Evolutionary conservation across 2,797 vertebrate genomes (phyloP).

Genomic region (Brachymystax lenok): DNA sequence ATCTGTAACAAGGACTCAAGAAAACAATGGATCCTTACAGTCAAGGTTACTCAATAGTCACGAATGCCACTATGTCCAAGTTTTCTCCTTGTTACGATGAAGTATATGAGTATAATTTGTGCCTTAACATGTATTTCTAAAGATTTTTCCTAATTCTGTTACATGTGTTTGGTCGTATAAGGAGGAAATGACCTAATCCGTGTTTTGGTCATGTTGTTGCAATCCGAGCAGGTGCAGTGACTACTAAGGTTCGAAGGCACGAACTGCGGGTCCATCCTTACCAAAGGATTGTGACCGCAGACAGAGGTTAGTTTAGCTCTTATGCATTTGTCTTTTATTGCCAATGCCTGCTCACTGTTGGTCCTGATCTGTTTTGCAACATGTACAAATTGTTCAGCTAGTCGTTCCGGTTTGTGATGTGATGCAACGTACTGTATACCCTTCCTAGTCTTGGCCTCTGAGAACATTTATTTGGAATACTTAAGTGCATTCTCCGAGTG

Average conservation of each 20-base stretch:
- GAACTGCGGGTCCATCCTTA: constrained; percentile 94
- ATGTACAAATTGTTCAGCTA: constrained; percentile 40
- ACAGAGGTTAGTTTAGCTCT: constrained; percentile 93
- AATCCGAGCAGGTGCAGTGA: constrained; percentile 94
- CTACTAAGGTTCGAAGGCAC: constrained; percentile 91
- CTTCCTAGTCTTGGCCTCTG: neutral
- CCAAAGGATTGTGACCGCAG: constrained; percentile 92
- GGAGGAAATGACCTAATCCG: constrained; percentile 67
- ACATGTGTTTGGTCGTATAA: constrained; percentile 55
- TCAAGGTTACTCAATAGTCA: constrained; percentile 76
- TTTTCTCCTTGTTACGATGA: constrained; percentile 73
- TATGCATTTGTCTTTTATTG: constrained; percentile 81
- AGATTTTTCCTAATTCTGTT: constrained; percentile 58
- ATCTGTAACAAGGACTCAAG: constrained; percentile 77
- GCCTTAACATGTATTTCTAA: constrained; percentile 83
- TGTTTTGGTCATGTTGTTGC: constrained; percentile 87
- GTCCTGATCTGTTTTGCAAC: constrained; percentile 79
- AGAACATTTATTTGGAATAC: constrained; percentile 1
- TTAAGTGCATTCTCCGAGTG: neutral
- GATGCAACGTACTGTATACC: constrained; percentile 75
- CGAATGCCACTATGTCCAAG: constrained; percentile 77
- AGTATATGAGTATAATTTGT: constrained; percentile 83
- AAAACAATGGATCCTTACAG: constrained; percentile 73
- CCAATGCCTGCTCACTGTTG: constrained; percentile 67
- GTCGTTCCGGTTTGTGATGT: constrained; percentile 3